These are phyloP conservation scores for Thripadectes ignobilis DNA, from an alignment of 2,797 vertebrate genomes.

Conservation along the genomic window DNA sequence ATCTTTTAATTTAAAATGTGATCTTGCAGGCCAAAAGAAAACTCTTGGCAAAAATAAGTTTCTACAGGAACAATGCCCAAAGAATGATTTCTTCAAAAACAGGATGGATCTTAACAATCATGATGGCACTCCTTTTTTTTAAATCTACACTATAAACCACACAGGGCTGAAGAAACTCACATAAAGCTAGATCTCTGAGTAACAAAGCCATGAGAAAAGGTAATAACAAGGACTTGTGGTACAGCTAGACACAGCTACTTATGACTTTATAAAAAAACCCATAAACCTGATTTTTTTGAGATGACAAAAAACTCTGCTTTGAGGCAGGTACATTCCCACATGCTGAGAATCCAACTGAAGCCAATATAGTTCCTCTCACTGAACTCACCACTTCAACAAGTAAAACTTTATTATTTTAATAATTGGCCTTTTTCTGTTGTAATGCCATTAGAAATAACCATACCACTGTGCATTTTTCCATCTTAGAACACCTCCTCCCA, in stretches of 20 bases:
- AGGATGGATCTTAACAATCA: constrained; percentile 20
- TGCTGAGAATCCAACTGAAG: not conserved
- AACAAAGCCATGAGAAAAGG: not conserved
- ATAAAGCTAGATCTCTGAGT: not conserved
- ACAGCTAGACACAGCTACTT: not conserved
- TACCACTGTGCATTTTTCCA: not conserved
- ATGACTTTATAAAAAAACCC: not conserved
- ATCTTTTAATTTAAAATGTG: constrained; percentile 32
- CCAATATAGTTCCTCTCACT: not conserved
- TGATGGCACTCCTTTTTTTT: not conserved
- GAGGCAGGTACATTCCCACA: not conserved
- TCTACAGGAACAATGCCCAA: constrained; percentile 41
- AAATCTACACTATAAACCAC: not conserved
- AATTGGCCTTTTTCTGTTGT: not conserved
- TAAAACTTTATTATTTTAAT: not conserved
- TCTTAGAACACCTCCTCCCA: not conserved
- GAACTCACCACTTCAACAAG: not conserved
- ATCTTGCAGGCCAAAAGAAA: constrained; percentile 18
- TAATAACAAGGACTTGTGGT: not conserved
- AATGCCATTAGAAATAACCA: not conserved
- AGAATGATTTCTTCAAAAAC: constrained; percentile 61
- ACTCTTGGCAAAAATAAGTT: constrained; percentile 58
- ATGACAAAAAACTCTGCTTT: not conserved
- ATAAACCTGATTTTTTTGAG: not conserved
- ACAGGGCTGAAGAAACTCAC: not conserved